Conservation (phyloP, 2,113 vertebrate species). For the Trogon surrucura region DNA sequence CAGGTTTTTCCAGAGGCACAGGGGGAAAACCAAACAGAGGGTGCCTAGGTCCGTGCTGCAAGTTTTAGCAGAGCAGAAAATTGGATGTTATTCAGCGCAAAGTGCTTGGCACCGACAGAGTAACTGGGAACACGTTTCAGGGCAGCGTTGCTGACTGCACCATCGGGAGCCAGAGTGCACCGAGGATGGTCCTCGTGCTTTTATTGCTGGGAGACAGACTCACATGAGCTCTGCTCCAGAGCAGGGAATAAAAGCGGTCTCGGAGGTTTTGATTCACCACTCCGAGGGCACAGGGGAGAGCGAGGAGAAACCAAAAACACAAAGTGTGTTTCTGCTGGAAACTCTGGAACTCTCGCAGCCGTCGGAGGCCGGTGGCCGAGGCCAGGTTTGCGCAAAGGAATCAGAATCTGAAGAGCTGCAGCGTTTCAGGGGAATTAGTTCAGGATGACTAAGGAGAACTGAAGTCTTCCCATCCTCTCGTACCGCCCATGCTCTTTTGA, state of each 20-base stretch:
- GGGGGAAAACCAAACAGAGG: not conserved
- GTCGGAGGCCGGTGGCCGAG: fast-evolving
- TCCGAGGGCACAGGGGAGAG: not conserved
- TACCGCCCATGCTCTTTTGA: not conserved
- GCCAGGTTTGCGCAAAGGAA: not conserved
- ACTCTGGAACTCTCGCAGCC: fast-evolving
- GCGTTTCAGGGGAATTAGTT: not conserved
- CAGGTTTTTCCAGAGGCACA: not conserved
- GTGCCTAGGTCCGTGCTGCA: not conserved
- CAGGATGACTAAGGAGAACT: not conserved
- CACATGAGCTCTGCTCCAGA: not conserved
- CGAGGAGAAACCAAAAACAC: not conserved
- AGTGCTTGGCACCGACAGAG: not conserved
- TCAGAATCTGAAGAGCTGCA: fast-evolving
- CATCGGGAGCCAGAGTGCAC: fast-evolving
- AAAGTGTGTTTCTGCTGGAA: not conserved
- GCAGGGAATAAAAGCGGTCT: not conserved
- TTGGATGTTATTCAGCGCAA: not conserved
- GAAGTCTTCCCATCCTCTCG: not conserved
- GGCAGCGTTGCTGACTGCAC: not conserved
- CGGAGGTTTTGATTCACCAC: fast-evolving
- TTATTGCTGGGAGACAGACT: not conserved
- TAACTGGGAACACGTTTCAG: fast-evolving
- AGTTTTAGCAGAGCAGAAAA: conserved; percentile 11
- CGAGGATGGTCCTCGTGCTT: fast-evolving